phyloP scores from a whole-genome alignment of 2,113 vertebrate species.

The Corythaeola cristata region DNA sequence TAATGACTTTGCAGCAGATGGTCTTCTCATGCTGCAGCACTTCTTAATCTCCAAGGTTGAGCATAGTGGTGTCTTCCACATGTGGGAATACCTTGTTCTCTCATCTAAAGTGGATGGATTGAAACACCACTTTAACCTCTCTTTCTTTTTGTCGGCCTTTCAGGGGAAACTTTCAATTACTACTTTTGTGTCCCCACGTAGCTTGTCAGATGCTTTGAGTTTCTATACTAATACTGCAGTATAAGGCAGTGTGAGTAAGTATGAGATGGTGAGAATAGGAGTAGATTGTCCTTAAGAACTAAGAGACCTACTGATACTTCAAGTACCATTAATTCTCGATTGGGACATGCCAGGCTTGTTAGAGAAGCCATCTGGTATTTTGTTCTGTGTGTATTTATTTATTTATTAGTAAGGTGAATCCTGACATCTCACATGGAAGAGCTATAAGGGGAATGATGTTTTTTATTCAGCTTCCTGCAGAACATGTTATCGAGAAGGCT shows the following conservation, averaged over 20 bases:
- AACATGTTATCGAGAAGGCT: neutral
- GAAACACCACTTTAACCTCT: neutral
- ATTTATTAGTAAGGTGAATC: neutral
- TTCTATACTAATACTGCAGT: neutral
- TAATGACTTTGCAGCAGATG: neutral
- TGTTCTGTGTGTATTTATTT: neutral
- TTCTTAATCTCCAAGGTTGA: neutral
- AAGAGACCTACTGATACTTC: neutral
- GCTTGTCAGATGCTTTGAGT: neutral
- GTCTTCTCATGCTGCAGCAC: neutral
- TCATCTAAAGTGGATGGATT: neutral
- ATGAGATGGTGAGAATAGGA: neutral
- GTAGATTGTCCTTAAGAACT: neutral
- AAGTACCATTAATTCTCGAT: neutral
- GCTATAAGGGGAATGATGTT: fast-evolving
- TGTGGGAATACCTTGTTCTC: neutral
- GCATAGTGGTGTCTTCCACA: neutral
- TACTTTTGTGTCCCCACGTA: neutral
- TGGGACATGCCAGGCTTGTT: neutral
- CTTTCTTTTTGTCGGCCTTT: neutral
- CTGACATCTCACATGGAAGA: fast-evolving
- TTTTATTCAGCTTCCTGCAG: neutral
- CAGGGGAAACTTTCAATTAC: neutral
- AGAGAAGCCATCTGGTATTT: neutral
- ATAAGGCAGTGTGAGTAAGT: neutral